Evolutionary conservation across 2,797 vertebrate genomes (phyloP).

Genomic region (Typhlichthys subterraneus): DNA sequence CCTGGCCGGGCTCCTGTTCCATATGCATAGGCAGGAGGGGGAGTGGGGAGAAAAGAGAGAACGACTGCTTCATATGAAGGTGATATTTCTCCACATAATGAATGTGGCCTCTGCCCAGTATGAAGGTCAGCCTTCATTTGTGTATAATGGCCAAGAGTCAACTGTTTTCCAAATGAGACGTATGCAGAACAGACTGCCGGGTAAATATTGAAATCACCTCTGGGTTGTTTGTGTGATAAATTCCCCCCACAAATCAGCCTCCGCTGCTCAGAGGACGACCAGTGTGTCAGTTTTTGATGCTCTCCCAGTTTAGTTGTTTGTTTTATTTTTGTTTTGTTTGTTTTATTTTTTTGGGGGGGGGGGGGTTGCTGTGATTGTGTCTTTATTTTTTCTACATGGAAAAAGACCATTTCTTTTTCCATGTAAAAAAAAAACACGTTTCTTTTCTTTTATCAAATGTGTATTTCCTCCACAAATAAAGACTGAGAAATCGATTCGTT

Average conservation of each 20-base stretch:
- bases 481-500: slow-evolving; percentile 33
- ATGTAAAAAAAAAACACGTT: background rate
- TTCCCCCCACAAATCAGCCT: slow-evolving; percentile 73
- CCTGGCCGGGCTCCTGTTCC: slow-evolving; percentile 75
- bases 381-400: background rate
- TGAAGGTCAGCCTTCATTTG: slow-evolving; percentile 98
- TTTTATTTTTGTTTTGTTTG: slow-evolving; percentile 6
- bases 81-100: slow-evolving; percentile 81
- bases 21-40: slow-evolving; percentile 75
- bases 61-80: slow-evolving; percentile 68
- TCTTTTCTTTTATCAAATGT: slow-evolving; percentile 21
- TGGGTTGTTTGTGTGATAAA: slow-evolving; percentile 77
- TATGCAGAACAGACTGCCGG: slow-evolving; percentile 77
- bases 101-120: slow-evolving; percentile 83
- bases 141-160: slow-evolving; percentile 84
- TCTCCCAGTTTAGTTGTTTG: slow-evolving; percentile 45
- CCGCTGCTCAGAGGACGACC: slow-evolving; percentile 53
- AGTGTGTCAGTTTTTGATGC: slow-evolving; percentile 55
- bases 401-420: too few relatives aligned
- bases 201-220: slow-evolving; percentile 82
- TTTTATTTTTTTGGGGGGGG: background rate
- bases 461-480: slow-evolving; percentile 38
- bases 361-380: background rate
- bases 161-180: slow-evolving; percentile 86
- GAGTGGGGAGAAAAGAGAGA: slow-evolving; percentile 8